Conservation (phyloP, 2,888 invertebrate genomes). For the Syrphus vitripennis region DNA sequence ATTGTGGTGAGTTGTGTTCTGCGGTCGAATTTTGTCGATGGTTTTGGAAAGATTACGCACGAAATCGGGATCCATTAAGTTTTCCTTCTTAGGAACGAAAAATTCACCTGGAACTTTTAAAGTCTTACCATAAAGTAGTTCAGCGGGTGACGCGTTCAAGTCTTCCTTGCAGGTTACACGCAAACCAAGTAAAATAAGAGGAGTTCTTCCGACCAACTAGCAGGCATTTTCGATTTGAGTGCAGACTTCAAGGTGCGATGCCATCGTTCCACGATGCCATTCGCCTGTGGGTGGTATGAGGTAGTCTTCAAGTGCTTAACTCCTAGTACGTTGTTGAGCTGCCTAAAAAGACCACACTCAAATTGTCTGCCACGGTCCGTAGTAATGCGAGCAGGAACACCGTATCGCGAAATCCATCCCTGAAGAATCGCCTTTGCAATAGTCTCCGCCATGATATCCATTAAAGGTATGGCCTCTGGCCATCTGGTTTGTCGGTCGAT, state of each 20-base stretch:
- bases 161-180: slow-evolving; percentile 69
- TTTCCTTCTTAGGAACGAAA: background rate
- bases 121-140: slow-evolving; percentile 75
- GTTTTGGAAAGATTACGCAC: background rate
- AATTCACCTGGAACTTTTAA: slow-evolving; percentile 59
- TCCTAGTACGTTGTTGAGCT: slow-evolving; percentile 45
- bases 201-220: slow-evolving; percentile 43
- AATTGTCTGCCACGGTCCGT: slow-evolving; percentile 66
- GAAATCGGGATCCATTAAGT: slow-evolving; percentile 21
- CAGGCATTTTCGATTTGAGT: slow-evolving; percentile 52
- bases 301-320: slow-evolving; percentile 48
- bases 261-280: slow-evolving; percentile 69
- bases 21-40: background rate
- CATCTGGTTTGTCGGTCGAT: background rate
- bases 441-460: background rate
- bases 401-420: slow-evolving; percentile 6
- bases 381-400: slow-evolving; percentile 54
- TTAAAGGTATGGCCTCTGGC: background rate
- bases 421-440: background rate
- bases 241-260: slow-evolving; percentile 62
- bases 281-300: slow-evolving; percentile 64
- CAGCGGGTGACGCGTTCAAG: slow-evolving; percentile 73
- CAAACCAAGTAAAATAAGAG: slow-evolving; percentile 48
- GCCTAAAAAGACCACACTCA: slow-evolving; percentile 40
- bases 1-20: background rate